Conservation (phyloP, 2,797 vertebrate species). For the Galago senegalensis region DNA sequence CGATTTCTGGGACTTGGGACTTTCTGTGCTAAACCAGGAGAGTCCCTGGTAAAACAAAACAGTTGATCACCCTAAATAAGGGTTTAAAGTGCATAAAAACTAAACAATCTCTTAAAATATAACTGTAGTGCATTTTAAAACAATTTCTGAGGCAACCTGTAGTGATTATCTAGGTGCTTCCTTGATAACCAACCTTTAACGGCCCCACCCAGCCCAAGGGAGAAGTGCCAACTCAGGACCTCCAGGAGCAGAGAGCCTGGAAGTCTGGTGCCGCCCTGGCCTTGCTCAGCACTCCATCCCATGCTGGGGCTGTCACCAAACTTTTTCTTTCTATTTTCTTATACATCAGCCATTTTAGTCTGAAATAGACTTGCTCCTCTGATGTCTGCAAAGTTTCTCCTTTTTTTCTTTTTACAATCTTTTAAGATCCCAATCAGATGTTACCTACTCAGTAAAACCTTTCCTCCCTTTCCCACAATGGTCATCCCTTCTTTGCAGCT, state of each 20-base stretch:
- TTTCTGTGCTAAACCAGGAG: background rate
- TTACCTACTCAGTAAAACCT: background rate
- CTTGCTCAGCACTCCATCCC: background rate
- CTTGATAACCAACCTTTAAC: background rate
- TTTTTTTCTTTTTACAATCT: background rate
- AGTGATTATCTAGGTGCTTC: background rate
- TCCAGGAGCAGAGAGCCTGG: background rate
- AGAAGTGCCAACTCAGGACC: background rate
- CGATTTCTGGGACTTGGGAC: background rate
- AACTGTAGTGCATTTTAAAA: background rate
- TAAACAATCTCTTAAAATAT: background rate
- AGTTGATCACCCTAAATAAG: background rate
- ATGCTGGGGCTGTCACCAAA: background rate
- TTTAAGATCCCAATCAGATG: background rate
- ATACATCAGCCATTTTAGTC: background rate
- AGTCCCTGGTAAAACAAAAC: background rate
- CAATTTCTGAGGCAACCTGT: background rate
- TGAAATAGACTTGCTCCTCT: background rate
- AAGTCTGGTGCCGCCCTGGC: background rate
- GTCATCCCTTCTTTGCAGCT: rapidly evolving
- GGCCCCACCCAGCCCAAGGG: too few relatives aligned
- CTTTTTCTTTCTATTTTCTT: background rate
- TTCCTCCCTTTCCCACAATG: background rate
- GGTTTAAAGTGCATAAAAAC: background rate
- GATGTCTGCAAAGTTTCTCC: background rate